Percentiles rank a stretch among this genome's conserved stretches.
Conservation (phyloP, 2,888 invertebrate genomes). For the Dexiosoma caninum region DNA sequence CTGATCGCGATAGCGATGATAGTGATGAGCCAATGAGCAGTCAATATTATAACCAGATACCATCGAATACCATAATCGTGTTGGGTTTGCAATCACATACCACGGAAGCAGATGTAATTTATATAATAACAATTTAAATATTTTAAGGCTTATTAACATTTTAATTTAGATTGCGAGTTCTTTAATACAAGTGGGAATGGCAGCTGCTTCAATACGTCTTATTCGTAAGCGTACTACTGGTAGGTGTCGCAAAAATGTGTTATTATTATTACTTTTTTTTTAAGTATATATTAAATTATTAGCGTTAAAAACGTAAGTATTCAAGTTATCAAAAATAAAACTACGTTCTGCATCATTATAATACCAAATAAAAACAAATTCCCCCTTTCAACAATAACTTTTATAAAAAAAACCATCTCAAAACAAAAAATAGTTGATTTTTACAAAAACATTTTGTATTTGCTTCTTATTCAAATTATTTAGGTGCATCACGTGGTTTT, state of each 20-base stretch:
- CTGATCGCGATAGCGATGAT: conserved; percentile 73
- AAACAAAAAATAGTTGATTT: conserved; percentile 72
- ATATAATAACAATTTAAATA: conserved; percentile 40
- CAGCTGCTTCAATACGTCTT: conserved; percentile 88
- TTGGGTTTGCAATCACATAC: conserved; percentile 86
- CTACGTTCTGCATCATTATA: conserved; percentile 62
- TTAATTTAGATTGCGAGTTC: conserved; percentile 85
- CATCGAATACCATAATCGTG: conserved; percentile 86
- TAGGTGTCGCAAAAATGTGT: conserved; percentile 77
- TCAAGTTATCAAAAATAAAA: conserved; percentile 47
- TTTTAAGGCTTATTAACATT: background rate
- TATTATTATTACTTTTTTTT: conserved; percentile 35
- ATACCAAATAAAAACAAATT: conserved; percentile 41
- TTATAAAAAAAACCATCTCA: conserved; percentile 64
- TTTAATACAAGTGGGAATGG: conserved; percentile 85
- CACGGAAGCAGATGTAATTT: conserved; percentile 84
- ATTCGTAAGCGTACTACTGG: conserved; percentile 91
- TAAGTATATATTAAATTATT: conserved; percentile 20
- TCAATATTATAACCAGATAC: conserved; percentile 80
- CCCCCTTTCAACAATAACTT: conserved; percentile 47
- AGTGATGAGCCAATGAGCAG: conserved; percentile 77
- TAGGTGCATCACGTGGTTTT: conserved; percentile 93
- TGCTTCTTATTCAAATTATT: conserved; percentile 83
- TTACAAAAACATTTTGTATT: conserved; percentile 80
- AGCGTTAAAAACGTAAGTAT: conserved; percentile 57